Evolutionary conservation across 1,140 invertebrate genomes (phyloP), one percentile per base, ranked within the genome.

Genomic region (Trichonephila inaurata): DNA sequence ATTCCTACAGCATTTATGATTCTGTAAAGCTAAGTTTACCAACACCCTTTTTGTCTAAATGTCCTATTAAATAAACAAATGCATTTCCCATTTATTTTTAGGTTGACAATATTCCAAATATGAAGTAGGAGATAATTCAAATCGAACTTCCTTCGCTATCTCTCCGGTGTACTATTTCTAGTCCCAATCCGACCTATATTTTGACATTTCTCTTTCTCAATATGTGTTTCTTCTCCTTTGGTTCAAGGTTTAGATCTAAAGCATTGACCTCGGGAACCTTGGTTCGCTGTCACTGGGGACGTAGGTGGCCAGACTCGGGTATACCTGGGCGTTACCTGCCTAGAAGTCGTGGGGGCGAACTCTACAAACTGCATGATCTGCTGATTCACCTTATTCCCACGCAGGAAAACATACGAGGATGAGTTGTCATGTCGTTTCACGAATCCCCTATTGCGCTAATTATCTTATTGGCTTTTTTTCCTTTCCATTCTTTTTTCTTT

Each of bases 271-370:
- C 81, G 44, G 19, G 51, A 77, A 77, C 69, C 69, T 77, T 77
- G 69, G 69, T n/a, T 24, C 28, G 12, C 1, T 72, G 69, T 77
- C 69, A 24, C 12, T 18, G 24, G 62, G 21, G 28, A 19, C 87
- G 87, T 89, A 61, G 87, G 87, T 89, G 87, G 69, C 87, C 62
- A 69, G 87, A 89, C 87, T 89, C 87, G 62, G 40, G 58, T 19
- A 33, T 33, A 21, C 64, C 18, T 89, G 64, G 87, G 87, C 87
- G 87, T 89, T n/a, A 58, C 87, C 87, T 58, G 64, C 0, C 28
- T 58, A 44, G 10, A 51, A 83, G 44, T n/a, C 44, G 44, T 83
- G 69, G 69, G 69, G 69, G 69, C 69, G 69, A 77, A 28, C 24
- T 28, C 69, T 51, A 28, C 69, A 72, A 62, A 62, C 61, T 16